These are phyloP conservation scores for Drosophila vallismaia DNA, from an alignment of 2,888 invertebrate species.

Conservation along the genomic window DNA sequence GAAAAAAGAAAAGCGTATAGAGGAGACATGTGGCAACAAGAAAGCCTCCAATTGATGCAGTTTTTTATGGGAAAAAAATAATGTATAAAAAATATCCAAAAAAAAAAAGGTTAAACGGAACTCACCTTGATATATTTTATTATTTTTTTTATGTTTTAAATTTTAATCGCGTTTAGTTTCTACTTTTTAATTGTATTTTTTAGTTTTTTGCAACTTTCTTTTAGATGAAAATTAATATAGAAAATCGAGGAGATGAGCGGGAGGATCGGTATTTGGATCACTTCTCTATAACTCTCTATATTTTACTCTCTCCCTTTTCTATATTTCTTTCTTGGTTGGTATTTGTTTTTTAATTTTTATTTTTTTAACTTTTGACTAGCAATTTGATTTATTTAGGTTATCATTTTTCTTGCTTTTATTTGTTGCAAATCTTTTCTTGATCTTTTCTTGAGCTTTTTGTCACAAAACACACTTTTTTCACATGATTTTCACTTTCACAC, in stretches of 20 bases:
- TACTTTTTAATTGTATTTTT: too few relatives aligned
- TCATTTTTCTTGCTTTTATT: constrained; percentile 52
- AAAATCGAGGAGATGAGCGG: constrained; percentile 26
- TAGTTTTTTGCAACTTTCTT: constrained; percentile 41
- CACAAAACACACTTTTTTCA: constrained; percentile 34
- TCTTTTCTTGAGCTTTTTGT: constrained; percentile 18
- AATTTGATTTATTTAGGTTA: constrained; percentile 68
- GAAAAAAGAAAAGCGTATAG: constrained; percentile 11
- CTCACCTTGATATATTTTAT: constrained; percentile 33
- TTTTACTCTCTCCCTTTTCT: constrained; percentile 9
- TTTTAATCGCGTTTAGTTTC: too few relatives aligned
- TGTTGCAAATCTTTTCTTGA: constrained; percentile 16
- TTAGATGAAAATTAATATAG: not conserved
- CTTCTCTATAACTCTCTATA: constrained; percentile 1
- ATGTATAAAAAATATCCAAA: constrained; percentile 9
- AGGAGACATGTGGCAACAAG: not conserved
- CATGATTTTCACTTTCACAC: constrained; percentile 39
- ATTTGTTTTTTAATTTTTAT: constrained; percentile 46
- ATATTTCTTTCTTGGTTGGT: constrained; percentile 14
- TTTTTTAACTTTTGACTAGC: constrained; percentile 60
- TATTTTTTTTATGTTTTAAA: too few relatives aligned
- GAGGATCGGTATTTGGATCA: constrained; percentile 24
- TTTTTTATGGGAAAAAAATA: not conserved
- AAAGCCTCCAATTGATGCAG: not conserved
- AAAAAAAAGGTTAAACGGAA: not conserved